Conservation (phyloP, 2,113 vertebrate species). For the Tonatia bakeri region DNA sequence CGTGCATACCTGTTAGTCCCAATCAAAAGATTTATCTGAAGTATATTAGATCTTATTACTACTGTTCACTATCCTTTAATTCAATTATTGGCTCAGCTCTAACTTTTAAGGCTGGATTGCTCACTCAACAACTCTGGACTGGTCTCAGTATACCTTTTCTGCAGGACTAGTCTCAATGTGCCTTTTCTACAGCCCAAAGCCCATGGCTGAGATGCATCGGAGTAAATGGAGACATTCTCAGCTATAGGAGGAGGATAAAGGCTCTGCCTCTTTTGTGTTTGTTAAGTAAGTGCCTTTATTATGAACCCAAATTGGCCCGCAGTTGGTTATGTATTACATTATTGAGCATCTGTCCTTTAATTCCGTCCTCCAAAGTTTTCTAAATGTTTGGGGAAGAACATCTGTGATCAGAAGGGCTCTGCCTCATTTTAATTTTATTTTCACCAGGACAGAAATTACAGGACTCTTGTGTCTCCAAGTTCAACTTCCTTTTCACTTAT, state of each 20-base stretch:
- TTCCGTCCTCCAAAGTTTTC: not conserved
- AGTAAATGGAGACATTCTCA: not conserved
- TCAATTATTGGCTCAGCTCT: not conserved
- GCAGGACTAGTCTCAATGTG: not conserved
- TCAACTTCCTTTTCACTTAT: not conserved
- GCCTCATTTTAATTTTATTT: constrained; percentile 7
- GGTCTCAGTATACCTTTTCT: not conserved
- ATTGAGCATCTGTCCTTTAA: not conserved
- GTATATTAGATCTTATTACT: not conserved
- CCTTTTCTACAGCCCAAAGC: accelerated
- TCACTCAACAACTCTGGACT: not conserved
- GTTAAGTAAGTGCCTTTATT: not conserved
- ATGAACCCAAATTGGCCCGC: not conserved
- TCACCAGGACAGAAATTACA: not conserved
- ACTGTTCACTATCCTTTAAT: not conserved
- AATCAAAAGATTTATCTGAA: not conserved
- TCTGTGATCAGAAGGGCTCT: not conserved
- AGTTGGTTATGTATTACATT: not conserved
- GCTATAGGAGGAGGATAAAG: not conserved
- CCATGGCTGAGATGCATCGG: not conserved
- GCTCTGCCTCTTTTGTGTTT: not conserved
- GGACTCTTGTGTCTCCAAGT: not conserved
- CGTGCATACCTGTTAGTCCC: not conserved
- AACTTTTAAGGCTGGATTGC: not conserved
- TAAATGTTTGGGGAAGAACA: not conserved